Conservation (phyloP, 2,888 invertebrate species). For the Mongoloraphidia duomilia region DNA sequence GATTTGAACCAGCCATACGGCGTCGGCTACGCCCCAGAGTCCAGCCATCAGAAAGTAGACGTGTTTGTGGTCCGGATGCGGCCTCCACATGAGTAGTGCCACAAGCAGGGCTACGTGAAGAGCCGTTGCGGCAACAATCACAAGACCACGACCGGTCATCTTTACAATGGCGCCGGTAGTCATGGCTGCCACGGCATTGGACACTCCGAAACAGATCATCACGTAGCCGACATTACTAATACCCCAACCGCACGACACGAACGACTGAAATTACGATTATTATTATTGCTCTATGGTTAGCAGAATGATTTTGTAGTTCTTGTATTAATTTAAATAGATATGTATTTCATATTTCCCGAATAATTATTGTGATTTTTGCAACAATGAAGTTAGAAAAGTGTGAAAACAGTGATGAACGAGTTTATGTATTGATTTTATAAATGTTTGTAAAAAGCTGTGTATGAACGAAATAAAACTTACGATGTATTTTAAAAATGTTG, state of each 20-base stretch:
- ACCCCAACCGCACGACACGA: slow-evolving; percentile 75
- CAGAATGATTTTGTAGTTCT: too few relatives aligned
- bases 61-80: slow-evolving; percentile 47
- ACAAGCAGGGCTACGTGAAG: slow-evolving; percentile 56
- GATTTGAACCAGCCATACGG: slow-evolving; percentile 83
- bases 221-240: slow-evolving; percentile 85
- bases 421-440: too few relatives aligned
- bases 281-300: not conserved
- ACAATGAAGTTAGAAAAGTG: too few relatives aligned
- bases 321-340: too few relatives aligned
- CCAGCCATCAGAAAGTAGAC: slow-evolving; percentile 69
- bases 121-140: slow-evolving; percentile 59
- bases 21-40: slow-evolving; percentile 80
- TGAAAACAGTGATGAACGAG: too few relatives aligned
- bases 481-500: too few relatives aligned
- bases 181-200: slow-evolving; percentile 76
- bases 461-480: too few relatives aligned
- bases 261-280: slow-evolving; percentile 42
- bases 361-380: too few relatives aligned
- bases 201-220: slow-evolving; percentile 84
- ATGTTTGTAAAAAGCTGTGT: too few relatives aligned
- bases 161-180: slow-evolving; percentile 66
- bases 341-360: too few relatives aligned
- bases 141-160: slow-evolving; percentile 61
- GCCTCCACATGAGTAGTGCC: slow-evolving; percentile 56